Base-by-base conservation (phyloP, 2,888 invertebrate genomes). In the Reticulitermes lucifugus region DNA sequence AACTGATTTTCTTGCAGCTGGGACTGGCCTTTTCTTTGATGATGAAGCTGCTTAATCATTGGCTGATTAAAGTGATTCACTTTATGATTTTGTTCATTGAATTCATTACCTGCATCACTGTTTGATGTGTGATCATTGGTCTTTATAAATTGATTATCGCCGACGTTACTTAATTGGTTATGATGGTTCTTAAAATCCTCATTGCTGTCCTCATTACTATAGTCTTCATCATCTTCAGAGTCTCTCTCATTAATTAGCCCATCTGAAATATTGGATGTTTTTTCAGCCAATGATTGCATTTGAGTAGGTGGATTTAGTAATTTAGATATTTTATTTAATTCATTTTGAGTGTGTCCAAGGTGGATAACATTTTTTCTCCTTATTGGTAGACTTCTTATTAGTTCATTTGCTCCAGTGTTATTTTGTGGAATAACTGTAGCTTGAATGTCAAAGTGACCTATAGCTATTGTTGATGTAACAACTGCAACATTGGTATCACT, bases 401-500 rank as follows among this genome's bases (percentile, higher is more conserved):
- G 1, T 14, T 41, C 35, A 60, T 29, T 35, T 21, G 0, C 6
- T 60, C n/a, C 14, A 6, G 65, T 81, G 3, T 18, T 25, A n/a
- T 70, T 81, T 12, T 22, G 4, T 81, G 43, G 65, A 6, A 25
- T 43, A 14, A 81, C 21, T 14, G 65, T 81, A 7, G 46, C 81
- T n/a, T 35, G 43, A 12, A 81, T 22, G 60, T 81, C 81, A 70
- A 81, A 81, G 65, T 81, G 65, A 43, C 81, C 81, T 65, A 22
- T 35, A 22, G 81, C 65, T 35, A 70, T 43, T 10, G 60, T 81
- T 70, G 81, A 60, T 65, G 81, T 65, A 25, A 81, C 25, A n/a
- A 70, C 70, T 43, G 70, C 70, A 46, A 81, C 70, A 81, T 81
- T 81, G 22, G 81, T 81, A 41, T 81, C 81, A 25, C 70, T 81